Percentiles rank a stretch among this genome's conserved stretches.
Evolutionary conservation across 2,113 vertebrate genomes (phyloP).

Genomic region (mouse (Mus musculus)): GRCm39 chr6:23381501-23382000

Average conservation of each 20-base stretch:
- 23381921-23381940: conserved; percentile 80
- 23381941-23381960: conserved; percentile 69
- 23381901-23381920: conserved; percentile 85
- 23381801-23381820: conserved; percentile 89
- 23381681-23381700: conserved; percentile 65
- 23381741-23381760: conserved; percentile 79
- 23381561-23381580: not conserved
- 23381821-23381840: conserved; percentile 87
- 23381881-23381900: conserved; percentile 88
- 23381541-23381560: not conserved
- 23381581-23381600: not conserved
- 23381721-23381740: conserved; percentile 75
- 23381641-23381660: conserved; percentile 73
- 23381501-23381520: conserved; percentile 39
- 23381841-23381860: conserved; percentile 91
- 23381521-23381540: not conserved
- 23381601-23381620: conserved; percentile 34
- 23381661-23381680: conserved; percentile 58
- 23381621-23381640: conserved; percentile 65
- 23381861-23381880: conserved; percentile 88
- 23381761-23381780: conserved; percentile 86
- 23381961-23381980: conserved; percentile 56
- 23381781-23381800: conserved; percentile 90
- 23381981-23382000: conserved; percentile 37
- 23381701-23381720: conserved; percentile 61